Evolutionary conservation across 2,888 invertebrate species (phyloP).

Genomic region (Kryphioiulus occultus): DNA sequence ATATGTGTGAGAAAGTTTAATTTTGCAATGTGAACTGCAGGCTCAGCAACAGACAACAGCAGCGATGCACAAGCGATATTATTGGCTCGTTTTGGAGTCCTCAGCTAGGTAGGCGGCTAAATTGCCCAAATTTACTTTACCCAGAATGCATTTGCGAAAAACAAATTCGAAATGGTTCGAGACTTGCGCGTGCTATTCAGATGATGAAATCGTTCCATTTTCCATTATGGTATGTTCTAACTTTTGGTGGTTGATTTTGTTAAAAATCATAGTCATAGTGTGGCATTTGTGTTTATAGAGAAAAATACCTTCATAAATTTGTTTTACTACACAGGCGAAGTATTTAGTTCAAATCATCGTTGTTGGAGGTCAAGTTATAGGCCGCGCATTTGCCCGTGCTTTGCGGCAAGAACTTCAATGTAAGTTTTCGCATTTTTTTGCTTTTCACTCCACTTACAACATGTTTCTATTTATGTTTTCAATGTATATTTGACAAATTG

Average conservation of each 20-base stretch:
- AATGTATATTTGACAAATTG: background rate
- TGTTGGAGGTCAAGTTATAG: constrained; percentile 86
- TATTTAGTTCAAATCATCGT: constrained; percentile 91
- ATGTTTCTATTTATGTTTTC: too few species aligned
- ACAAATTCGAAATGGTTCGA: background rate
- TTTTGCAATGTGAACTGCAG: too few species aligned
- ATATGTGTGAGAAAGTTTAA: too few species aligned
- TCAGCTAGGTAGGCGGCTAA: too few species aligned
- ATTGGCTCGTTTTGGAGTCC: too few species aligned
- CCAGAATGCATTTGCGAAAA: background rate
- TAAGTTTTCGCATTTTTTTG: constrained; percentile 51
- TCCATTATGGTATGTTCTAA: background rate
- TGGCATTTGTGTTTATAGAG: background rate
- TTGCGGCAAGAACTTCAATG: constrained; percentile 70
- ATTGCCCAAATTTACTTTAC: too few species aligned
- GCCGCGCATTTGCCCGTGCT: constrained; percentile 89
- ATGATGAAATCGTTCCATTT: background rate
- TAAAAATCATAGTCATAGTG: background rate
- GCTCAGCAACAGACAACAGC: too few species aligned
- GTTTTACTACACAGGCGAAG: constrained; percentile 72
- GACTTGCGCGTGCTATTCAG: background rate
- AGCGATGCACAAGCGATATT: too few species aligned
- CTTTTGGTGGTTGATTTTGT: background rate
- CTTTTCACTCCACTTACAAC: background rate
- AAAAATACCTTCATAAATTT: background rate